Base-by-base conservation (phyloP, 2,888 invertebrate species). In the Herminia tarsipennalis region DNA sequence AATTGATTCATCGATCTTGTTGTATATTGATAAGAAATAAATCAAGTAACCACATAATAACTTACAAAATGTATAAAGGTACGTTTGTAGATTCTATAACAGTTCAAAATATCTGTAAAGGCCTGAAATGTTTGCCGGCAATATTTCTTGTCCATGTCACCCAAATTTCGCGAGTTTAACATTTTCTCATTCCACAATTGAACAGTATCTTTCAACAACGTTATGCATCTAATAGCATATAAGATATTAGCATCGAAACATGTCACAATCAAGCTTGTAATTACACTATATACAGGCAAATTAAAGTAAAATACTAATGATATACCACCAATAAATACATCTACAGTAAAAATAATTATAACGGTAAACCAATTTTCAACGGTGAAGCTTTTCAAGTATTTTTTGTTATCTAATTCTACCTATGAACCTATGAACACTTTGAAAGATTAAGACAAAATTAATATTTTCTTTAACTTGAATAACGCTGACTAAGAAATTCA, bases 351-450 rank as follows among this genome's bases (percentile, higher is more conserved):
- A 2, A 38, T 5, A 5, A 12, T 5, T 8, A 24, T 5, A 0
- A 18, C 3, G 3, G 3, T 4, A 16, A 56, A 21, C 51, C 51
- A 56, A 18, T 43, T 56, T 5, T 10, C 25, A 16, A 41, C 5
- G 0, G 30, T 28, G 0, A 40, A 37, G 0, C 0, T 2, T 8
- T 17, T 14, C 5, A 41, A 10, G 1, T 34, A 21, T 1, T n/a
- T 35, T 4, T 24, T 9, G 3, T 29, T 8, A 8, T 42, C 42
- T 1, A 55, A 14, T 9, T 2, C 27, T 8, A 8, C 39, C 42
- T 1, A 55, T 13, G 4, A 47, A 27, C 17, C 27, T 49, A 13
- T 49, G 33, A 4, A 51, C 14, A 9, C 39, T 42, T 39, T 57
- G 42, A 13, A 53, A 13, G n/a, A 12, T 30, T 0, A 57, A 21